Evolutionary conservation across 2,797 vertebrate species (phyloP), one percentile per base, ranked within the genome.

Genomic region (Aldrovandia affinis): DNA sequence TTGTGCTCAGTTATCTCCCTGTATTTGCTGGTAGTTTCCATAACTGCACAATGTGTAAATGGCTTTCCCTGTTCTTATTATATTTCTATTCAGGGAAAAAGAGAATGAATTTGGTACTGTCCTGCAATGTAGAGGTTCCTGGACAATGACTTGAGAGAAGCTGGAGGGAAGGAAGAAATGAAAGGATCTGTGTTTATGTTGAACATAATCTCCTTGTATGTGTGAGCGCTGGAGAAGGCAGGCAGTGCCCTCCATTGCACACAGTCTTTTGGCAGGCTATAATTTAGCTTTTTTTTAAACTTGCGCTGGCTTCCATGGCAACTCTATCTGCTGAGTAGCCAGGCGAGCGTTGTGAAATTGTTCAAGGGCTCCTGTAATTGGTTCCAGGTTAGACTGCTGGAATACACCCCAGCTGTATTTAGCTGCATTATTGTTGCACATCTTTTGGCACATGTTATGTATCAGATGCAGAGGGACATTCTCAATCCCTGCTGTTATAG

Each of bases 321-420:
- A 92, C 90, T 89, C 87, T 89, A 89, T 91, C 88, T 90, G 89
- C 89, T 88, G 88, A 89, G 89, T 85, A 85, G 89, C 89, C 90
- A 89, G 86, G 85, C 86, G 70, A 86, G 85, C 78, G 63, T 83
- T 83, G 85, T 87, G 88, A 90, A 92, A 92, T 90, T 87, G 86
- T 89, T 88, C 88, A 86, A 85, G 85, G 86, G 86, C 68, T 84
- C 33, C 83, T 85, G 83, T 90, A 90, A 91, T 89, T 89, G 89
- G 84, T 83, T 86, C 85, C 83, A 87, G 88, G 88, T 90, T 90
- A 88, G 85, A 89, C 55, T 78, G 83, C 82, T 75, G 83, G 84
- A 85, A 87, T 79, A 79, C 61, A 55, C 80, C 44, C 75, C 25
- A 6, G 33, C 55, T 52, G 70, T 59, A 36, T 33, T 81, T 28